Evolutionary conservation across 1,140 invertebrate species (phyloP).

Genomic region (Achatina immaculata): DNA sequence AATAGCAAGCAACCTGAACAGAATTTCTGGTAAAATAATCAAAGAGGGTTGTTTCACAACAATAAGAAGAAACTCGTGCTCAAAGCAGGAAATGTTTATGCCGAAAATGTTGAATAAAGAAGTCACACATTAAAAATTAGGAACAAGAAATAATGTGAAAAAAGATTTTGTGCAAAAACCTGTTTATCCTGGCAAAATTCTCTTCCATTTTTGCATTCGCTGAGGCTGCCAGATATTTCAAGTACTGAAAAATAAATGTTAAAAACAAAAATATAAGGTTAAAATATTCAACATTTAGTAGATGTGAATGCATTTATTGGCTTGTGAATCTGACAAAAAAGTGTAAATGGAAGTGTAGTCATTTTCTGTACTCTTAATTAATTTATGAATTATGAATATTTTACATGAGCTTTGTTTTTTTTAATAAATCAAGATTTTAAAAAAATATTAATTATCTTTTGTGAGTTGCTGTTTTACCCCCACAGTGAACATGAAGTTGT

Average conservation of each 20-base stretch:
- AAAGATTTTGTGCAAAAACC: too few relatives aligned
- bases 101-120: neutral
- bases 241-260: conserved; percentile 57
- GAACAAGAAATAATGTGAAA: neutral
- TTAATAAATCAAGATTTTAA: neutral
- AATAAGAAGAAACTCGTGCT: too few relatives aligned
- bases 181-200: conserved; percentile 60
- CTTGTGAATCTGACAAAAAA: neutral
- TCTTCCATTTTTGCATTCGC: conserved; percentile 65
- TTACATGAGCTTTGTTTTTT: neutral
- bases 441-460: too few relatives aligned
- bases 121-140: neutral
- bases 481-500: too few relatives aligned
- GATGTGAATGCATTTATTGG: neutral
- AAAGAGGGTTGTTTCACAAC: too few relatives aligned
- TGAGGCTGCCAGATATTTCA: conserved; percentile 52
- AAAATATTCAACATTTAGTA: conserved; percentile 6
- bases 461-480: too few relatives aligned
- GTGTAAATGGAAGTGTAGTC: neutral
- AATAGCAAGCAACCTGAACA: too few relatives aligned
- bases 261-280: conserved; percentile 19
- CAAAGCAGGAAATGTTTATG: neutral
- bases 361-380: neutral
- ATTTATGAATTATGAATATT: neutral
- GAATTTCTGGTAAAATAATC: too few relatives aligned